A percentile compares a stretch with the other conserved stretches of the same genome.
These are phyloP conservation scores for Tyto alba DNA, from an alignment of 2,113 vertebrate genomes.

Conservation along the genomic window DNA sequence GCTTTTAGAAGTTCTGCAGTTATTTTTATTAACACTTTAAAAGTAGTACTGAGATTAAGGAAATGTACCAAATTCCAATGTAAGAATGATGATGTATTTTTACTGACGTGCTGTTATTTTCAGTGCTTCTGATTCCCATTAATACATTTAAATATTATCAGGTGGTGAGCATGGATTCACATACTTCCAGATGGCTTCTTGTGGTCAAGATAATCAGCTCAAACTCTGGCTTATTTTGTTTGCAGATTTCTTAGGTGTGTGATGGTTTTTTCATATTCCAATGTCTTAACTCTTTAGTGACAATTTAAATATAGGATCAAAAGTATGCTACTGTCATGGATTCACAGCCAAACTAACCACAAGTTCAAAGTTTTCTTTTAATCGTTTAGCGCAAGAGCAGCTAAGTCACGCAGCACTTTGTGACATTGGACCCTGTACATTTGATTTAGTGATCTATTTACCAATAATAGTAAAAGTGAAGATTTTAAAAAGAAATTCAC, in stretches of 20 bases:
- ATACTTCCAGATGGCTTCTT: slow-evolving; percentile 83
- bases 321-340: background rate
- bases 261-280: background rate
- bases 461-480: background rate
- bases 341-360: background rate
- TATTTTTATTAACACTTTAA: background rate
- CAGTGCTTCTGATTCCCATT: background rate
- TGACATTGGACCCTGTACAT: background rate
- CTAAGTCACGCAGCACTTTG: background rate
- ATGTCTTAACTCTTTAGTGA: background rate
- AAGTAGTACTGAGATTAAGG: background rate
- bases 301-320: background rate
- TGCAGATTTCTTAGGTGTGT: slow-evolving; percentile 74
- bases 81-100: background rate
- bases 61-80: background rate
- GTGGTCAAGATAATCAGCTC: slow-evolving; percentile 86
- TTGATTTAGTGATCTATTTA: background rate
- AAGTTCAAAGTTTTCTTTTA: background rate
- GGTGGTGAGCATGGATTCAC: slow-evolving; percentile 58
- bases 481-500: background rate
- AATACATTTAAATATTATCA: slow-evolving; percentile 48
- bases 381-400: background rate
- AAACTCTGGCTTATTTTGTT: slow-evolving; percentile 83
- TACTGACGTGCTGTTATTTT: background rate
- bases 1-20: background rate